Evolutionary conservation across 2,797 vertebrate genomes (phyloP), one percentile per base, ranked within the genome.

Genomic region (Xenops minutus): DNA sequence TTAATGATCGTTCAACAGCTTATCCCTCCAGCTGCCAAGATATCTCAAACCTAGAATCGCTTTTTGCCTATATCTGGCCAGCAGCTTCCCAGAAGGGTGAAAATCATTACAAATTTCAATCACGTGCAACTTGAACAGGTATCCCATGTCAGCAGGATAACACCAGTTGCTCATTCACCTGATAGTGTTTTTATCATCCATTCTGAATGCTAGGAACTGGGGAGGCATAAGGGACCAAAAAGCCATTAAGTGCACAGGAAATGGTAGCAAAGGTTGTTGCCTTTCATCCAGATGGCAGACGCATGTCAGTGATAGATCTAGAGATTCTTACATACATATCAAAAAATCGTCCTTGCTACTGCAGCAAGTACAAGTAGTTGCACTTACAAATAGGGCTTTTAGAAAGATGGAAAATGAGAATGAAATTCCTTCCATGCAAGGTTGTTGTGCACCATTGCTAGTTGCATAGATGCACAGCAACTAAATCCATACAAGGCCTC

Each of bases 1-100:
- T 83, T 89, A 96, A 94, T 88, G 83, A 95, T 24, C 9, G 13
- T 81, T 91, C 81, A 87, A 54, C 44, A 85, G 41, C 59, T 96
- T 96, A 93, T 82, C 37, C 79, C 32, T 90, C 58, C 63, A 82
- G 86, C 62, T 96, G 88, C 52, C 58, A 94, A 74, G 44, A 32
- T 37, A 15, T 58, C 43, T 90, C 82, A 95, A 71, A 88, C 48
- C 21, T 79, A 69, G 64, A 85, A 83, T 75, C 24, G 20, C 9
- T 83, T 93, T 77, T 85, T 75, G 54, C 26, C 48, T 56, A 11
- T 59, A 66, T 36, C 80, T 88, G 59, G 44, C 71, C 52, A 92
- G 63, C 29, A 21, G 37, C 82, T 93, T 29, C 41, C 43, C 66
- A 87, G 36, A 90, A 89, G 27, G 3, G 22, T 85, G 27, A 41